Base-by-base conservation (phyloP, 2,797 vertebrate species). In the Tamandua tetradactyla region DNA sequence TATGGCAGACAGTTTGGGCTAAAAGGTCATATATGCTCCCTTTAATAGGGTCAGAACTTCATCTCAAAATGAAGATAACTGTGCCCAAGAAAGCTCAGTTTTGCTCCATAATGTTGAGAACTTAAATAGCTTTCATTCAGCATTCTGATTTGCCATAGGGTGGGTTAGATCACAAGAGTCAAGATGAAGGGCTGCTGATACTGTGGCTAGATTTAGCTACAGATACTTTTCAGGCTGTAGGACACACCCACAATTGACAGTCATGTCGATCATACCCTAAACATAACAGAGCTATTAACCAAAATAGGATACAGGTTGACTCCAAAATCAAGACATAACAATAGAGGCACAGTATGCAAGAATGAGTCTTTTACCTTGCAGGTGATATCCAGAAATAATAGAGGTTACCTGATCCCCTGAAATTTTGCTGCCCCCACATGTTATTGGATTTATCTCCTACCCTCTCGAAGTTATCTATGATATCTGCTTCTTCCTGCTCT, bases 331-430 rank as follows among this genome's bases (percentile, higher is more conserved):
- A 61, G 42, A 75, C 30, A 25, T 20, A 78, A 42, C 7, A 88
- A 14, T 10, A 62, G 11, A 12, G 0, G 32, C 32, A 1, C 25
- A 57, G 52, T 15, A 49, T 15, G 20, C 15, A 68, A 1, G 0
- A 0, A 42, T 8, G 10, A 64, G 0, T 66, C 55, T 11, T 85
- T 68, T 80, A 20, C 17, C 2, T 92, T 47, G 30, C 0, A 18
- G 44, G 5, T 74, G 12, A 44, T 79, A 27, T 52, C 32, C 35
- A 57, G 37, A 76, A 44, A 57, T 62, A 69, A 79, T 13, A n/a
- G 47, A 64, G 61, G 25, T 37, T 3, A 62, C 7, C 13, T 17
- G 37, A 84, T 3, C 15, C 22, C 7, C 8, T 59, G 71, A 81
- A 82, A 79, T 9, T 22, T 61, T 9, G 85, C 42, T 49, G 40